Evolutionary conservation across 2,888 invertebrate species (phyloP).

Genomic region (Melanchra persicariae): DNA sequence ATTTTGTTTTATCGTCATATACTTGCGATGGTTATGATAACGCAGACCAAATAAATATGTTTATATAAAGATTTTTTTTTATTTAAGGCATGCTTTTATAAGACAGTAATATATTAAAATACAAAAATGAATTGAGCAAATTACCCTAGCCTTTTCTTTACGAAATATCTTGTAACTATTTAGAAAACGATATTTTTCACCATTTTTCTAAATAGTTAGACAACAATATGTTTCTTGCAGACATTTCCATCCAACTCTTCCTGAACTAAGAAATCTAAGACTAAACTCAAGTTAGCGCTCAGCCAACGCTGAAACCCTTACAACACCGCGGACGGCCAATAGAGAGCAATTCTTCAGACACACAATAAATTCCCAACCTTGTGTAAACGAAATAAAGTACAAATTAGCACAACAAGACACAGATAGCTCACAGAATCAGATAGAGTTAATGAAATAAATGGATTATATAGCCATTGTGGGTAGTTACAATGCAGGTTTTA

Average conservation of each 20-base stretch:
- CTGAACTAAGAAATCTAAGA: constrained; percentile 48
- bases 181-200: too few species aligned
- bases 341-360: constrained; percentile 59
- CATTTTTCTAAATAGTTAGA: neutral
- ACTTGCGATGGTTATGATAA: neutral
- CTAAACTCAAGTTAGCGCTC: constrained; percentile 60
- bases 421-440: constrained; percentile 56
- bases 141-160: too few species aligned
- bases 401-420: constrained; percentile 8
- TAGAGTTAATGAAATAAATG: constrained; percentile 76
- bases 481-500: constrained; percentile 62
- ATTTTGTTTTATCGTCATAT: too few species aligned
- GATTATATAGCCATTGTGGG: constrained; percentile 71
- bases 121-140: too few species aligned
- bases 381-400: constrained; percentile 10
- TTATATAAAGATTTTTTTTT: too few species aligned
- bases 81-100: too few species aligned
- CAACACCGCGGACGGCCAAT: constrained; percentile 70
- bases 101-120: too few species aligned
- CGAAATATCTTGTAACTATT: too few species aligned
- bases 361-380: constrained; percentile 51
- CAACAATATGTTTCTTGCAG: neutral
- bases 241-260: constrained; percentile 30
- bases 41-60: neutral
- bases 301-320: constrained; percentile 73